Base-by-base conservation (phyloP, 2,888 invertebrate species). In the Drosophila recens region DNA sequence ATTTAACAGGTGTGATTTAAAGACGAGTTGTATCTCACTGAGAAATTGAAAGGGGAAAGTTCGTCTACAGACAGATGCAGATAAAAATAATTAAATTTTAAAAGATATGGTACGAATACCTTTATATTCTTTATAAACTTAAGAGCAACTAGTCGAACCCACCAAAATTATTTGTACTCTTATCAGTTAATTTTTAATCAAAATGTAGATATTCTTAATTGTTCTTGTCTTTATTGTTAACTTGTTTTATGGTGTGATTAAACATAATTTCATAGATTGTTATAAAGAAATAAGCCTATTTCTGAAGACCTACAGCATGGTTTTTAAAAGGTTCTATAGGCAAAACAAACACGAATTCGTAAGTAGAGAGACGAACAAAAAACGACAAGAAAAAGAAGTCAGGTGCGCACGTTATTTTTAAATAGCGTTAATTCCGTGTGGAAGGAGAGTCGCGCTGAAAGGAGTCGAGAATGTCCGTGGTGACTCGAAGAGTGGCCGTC, bases 291-390 rank as follows among this genome's bases (percentile, higher is more conserved):
- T 30, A 6, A 30, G 8, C 6, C 8, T 30, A 30, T 27, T 27
- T 30, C 1, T 30, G 30, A 30, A 27, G 5, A 27, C 4, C 23
- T 27, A 27, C 23, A 27, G 23, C 4, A 27, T 5, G 23, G 4
- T 4, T 27, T 27, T 27, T 27, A 5, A 0, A 5, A 5, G 23
- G 4, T 27, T 27, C 4, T 27, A 57, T 63, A 72, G 27, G 46
- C 67, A 67, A 52, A 67, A 57, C 65, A 75, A 64, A 53, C 40
- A 66, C 42, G 54, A 65, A 38, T 30, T 51, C 34, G 46, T 65
- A 65, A 57, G 61, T 38, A 57, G 36, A 62, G 42, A 56, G n/a
- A 15, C 13, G 40, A 59, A 62, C 42, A 53, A 9, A 34, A 30
- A 40, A 57, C 11, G 30, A 15, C 38, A 42, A 59, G 8, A 23